Conservation (phyloP, 2,888 invertebrate genomes). For the Anoncus sp. region DNA sequence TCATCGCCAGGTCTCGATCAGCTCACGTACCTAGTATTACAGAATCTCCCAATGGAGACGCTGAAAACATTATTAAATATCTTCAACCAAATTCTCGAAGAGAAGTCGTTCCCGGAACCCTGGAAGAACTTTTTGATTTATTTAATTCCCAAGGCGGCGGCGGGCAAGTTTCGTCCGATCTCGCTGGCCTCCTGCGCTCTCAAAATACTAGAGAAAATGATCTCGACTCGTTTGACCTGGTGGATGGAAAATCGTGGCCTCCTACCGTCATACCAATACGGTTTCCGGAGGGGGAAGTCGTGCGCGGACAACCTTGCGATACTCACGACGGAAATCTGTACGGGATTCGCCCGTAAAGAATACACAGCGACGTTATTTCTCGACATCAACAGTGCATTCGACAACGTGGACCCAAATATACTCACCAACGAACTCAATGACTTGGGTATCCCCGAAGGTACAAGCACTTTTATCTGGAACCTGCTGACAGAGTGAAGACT, state of each 20-base stretch:
- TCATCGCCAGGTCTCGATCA: not conserved
- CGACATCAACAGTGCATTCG: constrained; percentile 38
- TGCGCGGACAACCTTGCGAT: no score
- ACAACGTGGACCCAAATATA: constrained; percentile 29
- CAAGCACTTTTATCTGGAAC: constrained; percentile 35
- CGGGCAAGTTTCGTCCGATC: constrained; percentile 21
- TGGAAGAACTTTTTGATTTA: no score
- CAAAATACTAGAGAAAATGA: constrained; percentile 27
- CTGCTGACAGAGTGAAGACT: constrained; percentile 1
- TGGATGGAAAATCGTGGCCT: no score
- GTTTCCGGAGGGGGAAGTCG: no score
- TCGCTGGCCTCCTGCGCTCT: constrained; percentile 22
- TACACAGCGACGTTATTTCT: constrained; percentile 14
- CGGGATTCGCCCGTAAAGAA: no score
- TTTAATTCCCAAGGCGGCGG: no score
- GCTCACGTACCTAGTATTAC: not conserved
- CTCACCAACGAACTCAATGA: constrained; percentile 8
- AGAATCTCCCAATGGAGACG: no score
- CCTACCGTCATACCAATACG: no score
- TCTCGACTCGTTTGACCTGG: not conserved
- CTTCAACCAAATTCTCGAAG: no score
- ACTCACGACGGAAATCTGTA: no score
- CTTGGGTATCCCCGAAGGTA: constrained; percentile 3
- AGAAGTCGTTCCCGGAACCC: no score
- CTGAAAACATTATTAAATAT: no score